A percentile compares a stretch with the other conserved stretches of the same genome.
phyloP scores from a whole-genome alignment of 2,113 vertebrate genomes.

The Microtus richardsoni region DNA sequence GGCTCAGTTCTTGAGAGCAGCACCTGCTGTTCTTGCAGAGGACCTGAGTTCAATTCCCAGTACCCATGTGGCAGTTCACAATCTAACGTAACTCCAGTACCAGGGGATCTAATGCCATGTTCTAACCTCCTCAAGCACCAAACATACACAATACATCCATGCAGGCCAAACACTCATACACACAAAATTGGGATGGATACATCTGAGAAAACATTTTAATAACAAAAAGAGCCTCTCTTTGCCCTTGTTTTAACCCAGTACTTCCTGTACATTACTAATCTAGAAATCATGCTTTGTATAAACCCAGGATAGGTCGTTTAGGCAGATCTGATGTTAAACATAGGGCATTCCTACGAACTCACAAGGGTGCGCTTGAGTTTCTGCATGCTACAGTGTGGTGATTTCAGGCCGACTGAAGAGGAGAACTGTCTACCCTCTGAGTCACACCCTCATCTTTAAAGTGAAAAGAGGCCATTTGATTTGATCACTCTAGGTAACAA shows the following conservation, averaged over 20 bases:
- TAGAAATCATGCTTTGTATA: not conserved
- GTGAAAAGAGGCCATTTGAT: constrained; percentile 16
- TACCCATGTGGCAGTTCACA: not conserved
- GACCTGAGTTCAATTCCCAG: not conserved
- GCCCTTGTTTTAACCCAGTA: not conserved
- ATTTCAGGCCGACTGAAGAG: not conserved
- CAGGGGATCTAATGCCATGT: not conserved
- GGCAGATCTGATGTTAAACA: not conserved
- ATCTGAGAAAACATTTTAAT: not conserved
- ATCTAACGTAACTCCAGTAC: not conserved
- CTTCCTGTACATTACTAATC: constrained; percentile 11
- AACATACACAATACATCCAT: not conserved
- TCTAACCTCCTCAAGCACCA: not conserved
- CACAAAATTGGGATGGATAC: not conserved
- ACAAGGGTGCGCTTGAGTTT: not conserved
- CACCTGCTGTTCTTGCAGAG: not conserved
- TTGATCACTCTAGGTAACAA: not conserved
- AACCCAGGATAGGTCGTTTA: not conserved
- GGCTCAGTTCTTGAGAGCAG: not conserved
- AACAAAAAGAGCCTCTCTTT: not conserved
- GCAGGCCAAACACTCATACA: not conserved
- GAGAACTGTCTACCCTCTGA: not conserved
- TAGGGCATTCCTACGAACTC: not conserved
- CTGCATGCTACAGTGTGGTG: not conserved
- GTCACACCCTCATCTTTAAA: not conserved